Percentiles rank a stretch among this genome's conserved stretches.
phyloP scores from a whole-genome alignment of 2,113 vertebrate genomes.

The Vulpes lagopus region DNA sequence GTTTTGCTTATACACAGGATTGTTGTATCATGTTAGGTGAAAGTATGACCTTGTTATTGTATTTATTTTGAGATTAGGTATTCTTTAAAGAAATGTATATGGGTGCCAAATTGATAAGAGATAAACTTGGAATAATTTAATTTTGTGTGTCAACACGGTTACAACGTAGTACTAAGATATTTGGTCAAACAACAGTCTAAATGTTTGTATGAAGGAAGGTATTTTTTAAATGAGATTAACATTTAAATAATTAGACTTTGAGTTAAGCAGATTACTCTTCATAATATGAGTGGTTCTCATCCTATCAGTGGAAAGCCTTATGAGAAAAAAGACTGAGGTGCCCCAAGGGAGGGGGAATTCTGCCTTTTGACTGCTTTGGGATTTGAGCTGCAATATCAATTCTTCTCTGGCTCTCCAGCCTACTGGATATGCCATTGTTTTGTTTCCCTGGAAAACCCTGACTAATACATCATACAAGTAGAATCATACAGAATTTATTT shows the following conservation, averaged over 20 bases:
- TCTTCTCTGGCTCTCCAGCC: background rate
- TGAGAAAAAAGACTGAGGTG: too few relatives aligned
- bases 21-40: background rate
- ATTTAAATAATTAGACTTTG: too few relatives aligned
- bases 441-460: background rate
- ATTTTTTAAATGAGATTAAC: too few relatives aligned
- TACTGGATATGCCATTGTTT: background rate
- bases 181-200: background rate
- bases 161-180: background rate
- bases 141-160: background rate
- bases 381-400: background rate
- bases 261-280: too few relatives aligned
- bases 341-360: too few relatives aligned
- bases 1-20: background rate
- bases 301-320: too few relatives aligned
- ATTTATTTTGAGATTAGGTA: background rate
- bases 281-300: too few relatives aligned
- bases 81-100: background rate
- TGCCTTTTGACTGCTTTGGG: too few relatives aligned
- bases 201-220: background rate
- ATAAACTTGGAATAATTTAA: background rate
- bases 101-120: background rate
- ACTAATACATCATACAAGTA: background rate
- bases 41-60: background rate
- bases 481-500: too few relatives aligned